Evolutionary conservation across 64 coral and sea anemone genomes (phyloP).

Genomic region (Porites australiensis): DNA sequence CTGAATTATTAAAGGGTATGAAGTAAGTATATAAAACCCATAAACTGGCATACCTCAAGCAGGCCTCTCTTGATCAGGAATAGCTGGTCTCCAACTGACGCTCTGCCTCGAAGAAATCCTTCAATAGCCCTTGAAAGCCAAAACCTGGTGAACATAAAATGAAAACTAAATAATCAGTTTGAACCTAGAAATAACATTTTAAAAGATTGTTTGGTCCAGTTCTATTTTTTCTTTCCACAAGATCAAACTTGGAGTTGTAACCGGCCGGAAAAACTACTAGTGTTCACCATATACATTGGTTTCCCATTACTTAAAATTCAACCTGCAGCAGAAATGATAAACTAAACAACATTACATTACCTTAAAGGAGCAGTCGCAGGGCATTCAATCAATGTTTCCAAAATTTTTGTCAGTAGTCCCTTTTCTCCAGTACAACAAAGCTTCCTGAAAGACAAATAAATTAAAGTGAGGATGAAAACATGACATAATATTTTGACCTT

Average conservation of each 20-base stretch:
- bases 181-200: no score
- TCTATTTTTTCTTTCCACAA: no score
- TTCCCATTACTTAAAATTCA: no score
- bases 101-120: conserved; percentile 91
- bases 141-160: conserved; percentile 40
- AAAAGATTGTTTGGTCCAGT: no score
- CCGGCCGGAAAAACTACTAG: no score
- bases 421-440: conserved; percentile 86
- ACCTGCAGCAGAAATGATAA: background rate
- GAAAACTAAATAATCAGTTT: background rate
- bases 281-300: no score
- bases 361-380: conserved; percentile 81
- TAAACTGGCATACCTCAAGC: conserved; percentile 64
- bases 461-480: background rate
- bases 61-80: conserved; percentile 99
- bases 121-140: conserved; percentile 98
- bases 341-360: background rate
- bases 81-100: conserved; percentile 94
- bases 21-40: background rate
- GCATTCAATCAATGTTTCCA: conserved; percentile 80
- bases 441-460: conserved; percentile 13
- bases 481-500: background rate
- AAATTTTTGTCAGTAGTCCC: conserved; percentile 93
- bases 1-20: no score
- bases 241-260: no score